These are phyloP conservation scores for Pachymerium ferrugineum DNA, from an alignment of 2,888 invertebrate genomes.

Conservation along the genomic window DNA sequence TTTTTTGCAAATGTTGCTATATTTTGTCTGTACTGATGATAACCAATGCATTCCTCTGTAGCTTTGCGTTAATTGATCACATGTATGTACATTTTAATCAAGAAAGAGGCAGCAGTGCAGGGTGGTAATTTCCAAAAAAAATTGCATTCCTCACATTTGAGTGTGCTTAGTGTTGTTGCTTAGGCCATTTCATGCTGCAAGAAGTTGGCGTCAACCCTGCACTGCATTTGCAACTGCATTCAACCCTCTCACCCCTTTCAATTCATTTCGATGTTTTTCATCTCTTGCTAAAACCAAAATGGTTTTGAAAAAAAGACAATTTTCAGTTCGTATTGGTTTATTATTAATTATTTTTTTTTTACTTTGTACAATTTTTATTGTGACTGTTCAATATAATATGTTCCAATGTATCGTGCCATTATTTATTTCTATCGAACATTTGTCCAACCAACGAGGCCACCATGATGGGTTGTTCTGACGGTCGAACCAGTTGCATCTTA, in stretches of 20 bases:
- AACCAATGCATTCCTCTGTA: too few species aligned
- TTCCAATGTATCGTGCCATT: too few species aligned
- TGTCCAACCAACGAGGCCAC: background rate
- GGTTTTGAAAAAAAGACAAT: too few species aligned
- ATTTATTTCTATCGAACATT: background rate
- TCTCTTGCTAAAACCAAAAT: background rate
- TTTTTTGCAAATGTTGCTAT: too few species aligned
- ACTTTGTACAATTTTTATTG: slow-evolving; percentile 15
- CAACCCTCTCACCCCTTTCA: too few species aligned
- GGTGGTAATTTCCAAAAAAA: background rate
- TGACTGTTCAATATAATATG: slow-evolving; percentile 19
- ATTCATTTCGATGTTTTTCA: background rate
- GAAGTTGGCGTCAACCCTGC: background rate
- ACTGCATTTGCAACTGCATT: background rate
- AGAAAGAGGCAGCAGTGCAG: background rate
- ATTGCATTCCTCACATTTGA: background rate
- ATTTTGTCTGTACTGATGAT: too few species aligned
- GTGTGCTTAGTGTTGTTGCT: slow-evolving; percentile 17
- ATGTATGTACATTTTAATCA: background rate
- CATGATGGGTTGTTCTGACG: background rate
- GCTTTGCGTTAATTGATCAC: background rate
- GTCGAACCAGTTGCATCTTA: background rate
- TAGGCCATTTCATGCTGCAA: background rate
- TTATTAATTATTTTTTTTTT: background rate
- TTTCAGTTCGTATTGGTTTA: background rate